phyloP scores from a whole-genome alignment of 2,888 invertebrate species.

The Heteromurus nitidus region DNA sequence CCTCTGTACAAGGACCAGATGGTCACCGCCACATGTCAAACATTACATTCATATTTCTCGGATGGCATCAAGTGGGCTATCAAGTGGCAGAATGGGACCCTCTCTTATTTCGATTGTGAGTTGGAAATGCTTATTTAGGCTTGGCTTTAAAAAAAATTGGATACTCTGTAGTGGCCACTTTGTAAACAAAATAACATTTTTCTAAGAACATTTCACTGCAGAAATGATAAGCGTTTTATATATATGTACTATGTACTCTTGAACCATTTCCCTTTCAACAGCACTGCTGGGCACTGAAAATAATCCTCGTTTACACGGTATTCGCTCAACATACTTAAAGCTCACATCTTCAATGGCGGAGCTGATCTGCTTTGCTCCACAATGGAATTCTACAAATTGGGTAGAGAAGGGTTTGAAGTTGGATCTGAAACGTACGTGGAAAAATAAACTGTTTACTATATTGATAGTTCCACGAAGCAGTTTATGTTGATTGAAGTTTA shows the following conservation, averaged over 20 bases:
- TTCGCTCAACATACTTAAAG: constrained; percentile 41
- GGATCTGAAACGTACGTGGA: constrained; percentile 52
- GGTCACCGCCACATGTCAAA: constrained; percentile 54
- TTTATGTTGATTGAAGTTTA: too few relatives aligned
- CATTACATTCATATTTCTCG: constrained; percentile 58
- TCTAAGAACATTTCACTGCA: too few relatives aligned
- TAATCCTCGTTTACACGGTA: constrained; percentile 33
- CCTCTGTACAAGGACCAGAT: constrained; percentile 52
- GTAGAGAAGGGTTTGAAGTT: constrained; percentile 55
- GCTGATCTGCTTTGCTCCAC: constrained; percentile 70
- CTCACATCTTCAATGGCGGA: constrained; percentile 52
- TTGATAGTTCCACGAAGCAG: too few relatives aligned
- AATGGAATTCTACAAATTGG: constrained; percentile 71
- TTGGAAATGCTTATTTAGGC: not conserved
- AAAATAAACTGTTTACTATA: too few relatives aligned
- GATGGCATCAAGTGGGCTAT: constrained; percentile 65
- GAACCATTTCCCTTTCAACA: too few relatives aligned
- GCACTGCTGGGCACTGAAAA: constrained; percentile 17
- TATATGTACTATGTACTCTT: too few relatives aligned
- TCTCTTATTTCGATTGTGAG: constrained; percentile 54
- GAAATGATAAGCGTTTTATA: too few relatives aligned
- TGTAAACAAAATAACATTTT: too few relatives aligned
- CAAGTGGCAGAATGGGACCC: constrained; percentile 55
- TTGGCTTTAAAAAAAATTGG: too few relatives aligned
- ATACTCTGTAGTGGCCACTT: too few relatives aligned